These are phyloP conservation scores for Microplitis manilae DNA, from an alignment of 2,888 invertebrate species.

Conservation along the genomic window DNA sequence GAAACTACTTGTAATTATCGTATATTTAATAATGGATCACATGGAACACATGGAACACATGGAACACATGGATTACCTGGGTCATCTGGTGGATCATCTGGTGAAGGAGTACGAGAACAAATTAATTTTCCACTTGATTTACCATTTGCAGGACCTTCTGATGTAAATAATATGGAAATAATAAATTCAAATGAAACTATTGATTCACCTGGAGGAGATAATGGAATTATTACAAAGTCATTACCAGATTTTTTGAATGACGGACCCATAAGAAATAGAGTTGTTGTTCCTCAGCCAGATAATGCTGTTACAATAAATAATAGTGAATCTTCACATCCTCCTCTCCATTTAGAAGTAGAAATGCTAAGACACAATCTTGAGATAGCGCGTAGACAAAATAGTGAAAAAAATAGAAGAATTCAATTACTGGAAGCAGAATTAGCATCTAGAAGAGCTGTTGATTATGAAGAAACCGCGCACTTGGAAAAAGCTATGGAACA, in stretches of 20 bases:
- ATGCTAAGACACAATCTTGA: constrained; percentile 17
- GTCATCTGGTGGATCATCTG: no score
- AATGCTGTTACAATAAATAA: constrained; percentile 27
- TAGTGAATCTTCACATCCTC: constrained; percentile 40
- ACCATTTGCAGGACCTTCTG: constrained; percentile 48
- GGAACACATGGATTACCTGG: no score
- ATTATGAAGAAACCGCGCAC: constrained; percentile 74
- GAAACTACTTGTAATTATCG: no score
- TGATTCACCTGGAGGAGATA: constrained; percentile 58
- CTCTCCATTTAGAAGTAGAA: not conserved
- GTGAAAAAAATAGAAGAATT: constrained; percentile 72
- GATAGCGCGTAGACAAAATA: constrained; percentile 73
- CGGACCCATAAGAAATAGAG: constrained; percentile 76
- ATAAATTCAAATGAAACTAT: constrained; percentile 48
- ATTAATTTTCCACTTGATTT: constrained; percentile 65
- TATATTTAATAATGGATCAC: no score
- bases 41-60: no score
- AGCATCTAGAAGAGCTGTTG: constrained; percentile 73
- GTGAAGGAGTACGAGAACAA: constrained; percentile 17
- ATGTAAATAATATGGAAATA: not conserved
- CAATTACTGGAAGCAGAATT: constrained; percentile 75
- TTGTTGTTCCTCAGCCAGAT: constrained; percentile 61
- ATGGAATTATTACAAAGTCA: constrained; percentile 74
- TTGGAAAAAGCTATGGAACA: constrained; percentile 75
- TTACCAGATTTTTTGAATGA: constrained; percentile 83